Evolutionary conservation across 2,888 invertebrate species (phyloP).

Genomic region (Oligia strigilis): DNA sequence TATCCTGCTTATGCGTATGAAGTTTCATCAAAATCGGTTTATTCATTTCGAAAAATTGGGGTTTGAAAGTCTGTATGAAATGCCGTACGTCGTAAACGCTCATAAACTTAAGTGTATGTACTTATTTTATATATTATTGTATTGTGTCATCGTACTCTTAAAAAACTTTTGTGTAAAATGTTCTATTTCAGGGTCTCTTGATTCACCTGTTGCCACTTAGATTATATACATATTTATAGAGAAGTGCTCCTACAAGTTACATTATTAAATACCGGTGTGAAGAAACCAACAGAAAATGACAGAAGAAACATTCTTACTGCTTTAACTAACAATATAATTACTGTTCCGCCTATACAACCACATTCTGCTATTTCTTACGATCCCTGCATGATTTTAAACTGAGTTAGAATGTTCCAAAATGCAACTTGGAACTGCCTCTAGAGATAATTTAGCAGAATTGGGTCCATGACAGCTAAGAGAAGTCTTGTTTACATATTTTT

Average conservation of each 20-base stretch:
- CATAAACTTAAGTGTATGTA: conserved; percentile 18
- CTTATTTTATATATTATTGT: conserved; percentile 10
- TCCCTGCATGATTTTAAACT: conserved; percentile 61
- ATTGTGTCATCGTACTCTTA: conserved; percentile 10
- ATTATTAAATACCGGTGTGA: conserved; percentile 35
- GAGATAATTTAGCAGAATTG: conserved; percentile 59
- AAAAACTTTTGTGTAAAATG: conserved; percentile 10
- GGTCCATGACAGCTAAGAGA: conserved; percentile 71
- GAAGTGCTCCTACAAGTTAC: conserved; percentile 44
- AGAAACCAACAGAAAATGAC: conserved; percentile 48
- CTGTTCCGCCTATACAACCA: conserved; percentile 51
- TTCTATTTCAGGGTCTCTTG: conserved; percentile 50
- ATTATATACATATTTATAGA: conserved; percentile 42
- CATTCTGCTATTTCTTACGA: conserved; percentile 56
- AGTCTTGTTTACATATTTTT: conserved; percentile 65
- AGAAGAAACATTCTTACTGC: conserved; percentile 42
- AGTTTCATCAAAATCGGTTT: no score
- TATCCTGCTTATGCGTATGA: no score
- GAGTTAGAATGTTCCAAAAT: conserved; percentile 42
- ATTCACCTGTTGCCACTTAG: conserved; percentile 41
- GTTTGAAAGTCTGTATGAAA: no score
- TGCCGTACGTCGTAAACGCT: no score
- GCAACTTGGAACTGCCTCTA: conserved; percentile 60
- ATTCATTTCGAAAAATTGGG: no score
- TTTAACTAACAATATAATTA: conserved; percentile 43